Base-by-base conservation (phyloP, 2,797 vertebrate genomes). In the Peromyscus aztecus region DNA sequence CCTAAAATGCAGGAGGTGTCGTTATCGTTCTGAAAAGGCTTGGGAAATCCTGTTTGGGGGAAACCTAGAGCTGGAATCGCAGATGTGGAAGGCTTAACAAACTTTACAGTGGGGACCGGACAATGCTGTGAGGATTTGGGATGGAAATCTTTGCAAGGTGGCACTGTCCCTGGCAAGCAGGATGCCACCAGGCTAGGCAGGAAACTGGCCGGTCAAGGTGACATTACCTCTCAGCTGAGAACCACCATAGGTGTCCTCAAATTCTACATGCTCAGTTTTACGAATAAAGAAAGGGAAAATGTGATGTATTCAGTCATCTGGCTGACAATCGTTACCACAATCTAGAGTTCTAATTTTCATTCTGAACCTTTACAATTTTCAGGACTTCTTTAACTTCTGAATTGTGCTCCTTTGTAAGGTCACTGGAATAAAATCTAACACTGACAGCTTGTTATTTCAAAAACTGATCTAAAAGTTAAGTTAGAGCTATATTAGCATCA, bases 371-470 rank as follows among this genome's bases (percentile, higher is more conserved):
- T 81, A 75, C 37, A 46, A 61, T 93, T 86, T 73, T 97, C 49
- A 77, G 55, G 43, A 57, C 88, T 86, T 84, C 86, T 43, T 94
- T 89, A 67, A 92, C 49, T 95, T 93, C 81, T 83, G 63, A 97
- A 96, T 86, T 71, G 40, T 46, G 93, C 31, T 75, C 7, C 59
- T 95, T 96, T 92, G 52, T 67, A 90, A 88, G 63, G 81, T 84
- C 55, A 78, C 6, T 93, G 65, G 52, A 93, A 93, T 78, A 69
- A 77, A 63, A 93, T 81, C 43, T 59, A 96, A 61, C 5, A 95
- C 31, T 77, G 92, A 69, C 77, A 90, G n/a, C 57, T 90, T 81
- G 49, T 57, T 52, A 82, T 90, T 92, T 93, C 61, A 82, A 96
- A 97, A 91, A 55, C n/a, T 82, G 34, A 92, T 69, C 84, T 78